These are phyloP conservation scores for Glandiceps talaboti DNA, from an alignment of 53 echinoderm and acorn worm genomes.

Conservation along the genomic window DNA sequence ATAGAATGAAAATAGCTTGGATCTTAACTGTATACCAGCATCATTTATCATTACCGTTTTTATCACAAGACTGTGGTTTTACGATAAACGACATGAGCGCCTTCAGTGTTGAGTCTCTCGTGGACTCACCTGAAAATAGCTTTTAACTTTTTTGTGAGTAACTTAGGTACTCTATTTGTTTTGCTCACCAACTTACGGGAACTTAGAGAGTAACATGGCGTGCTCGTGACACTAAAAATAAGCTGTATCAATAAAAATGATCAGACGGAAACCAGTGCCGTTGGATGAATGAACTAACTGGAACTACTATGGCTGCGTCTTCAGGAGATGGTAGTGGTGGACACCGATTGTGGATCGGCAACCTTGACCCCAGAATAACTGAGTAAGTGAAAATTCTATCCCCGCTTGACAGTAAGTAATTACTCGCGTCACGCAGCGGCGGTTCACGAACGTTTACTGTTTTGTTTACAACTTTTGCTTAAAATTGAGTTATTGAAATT, in stretches of 20 bases:
- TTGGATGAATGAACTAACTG: background rate
- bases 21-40: too few relatives aligned
- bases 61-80: too few relatives aligned
- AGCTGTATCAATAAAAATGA: background rate
- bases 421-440: too few relatives aligned
- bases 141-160: background rate
- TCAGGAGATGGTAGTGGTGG: constrained; percentile 8
- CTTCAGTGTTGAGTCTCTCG: too few relatives aligned
- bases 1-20: too few relatives aligned
- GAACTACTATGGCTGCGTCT: background rate
- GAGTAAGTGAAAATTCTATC: constrained; percentile 78
- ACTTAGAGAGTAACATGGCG: background rate
- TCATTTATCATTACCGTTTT: too few relatives aligned
- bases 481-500: too few relatives aligned
- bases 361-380: constrained; percentile 82
- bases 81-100: too few relatives aligned
- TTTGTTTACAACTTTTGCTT: too few relatives aligned
- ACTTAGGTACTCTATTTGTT: background rate
- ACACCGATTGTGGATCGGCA: constrained; percentile 80
- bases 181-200: background rate
- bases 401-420: too few relatives aligned
- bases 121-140: background rate
- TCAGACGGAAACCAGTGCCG: background rate
- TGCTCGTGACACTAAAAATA: background rate
- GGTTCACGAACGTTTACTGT: too few relatives aligned